These are phyloP conservation scores for Colistium nudipinnis DNA, from an alignment of 2,113 vertebrate genomes.

Conservation along the genomic window DNA sequence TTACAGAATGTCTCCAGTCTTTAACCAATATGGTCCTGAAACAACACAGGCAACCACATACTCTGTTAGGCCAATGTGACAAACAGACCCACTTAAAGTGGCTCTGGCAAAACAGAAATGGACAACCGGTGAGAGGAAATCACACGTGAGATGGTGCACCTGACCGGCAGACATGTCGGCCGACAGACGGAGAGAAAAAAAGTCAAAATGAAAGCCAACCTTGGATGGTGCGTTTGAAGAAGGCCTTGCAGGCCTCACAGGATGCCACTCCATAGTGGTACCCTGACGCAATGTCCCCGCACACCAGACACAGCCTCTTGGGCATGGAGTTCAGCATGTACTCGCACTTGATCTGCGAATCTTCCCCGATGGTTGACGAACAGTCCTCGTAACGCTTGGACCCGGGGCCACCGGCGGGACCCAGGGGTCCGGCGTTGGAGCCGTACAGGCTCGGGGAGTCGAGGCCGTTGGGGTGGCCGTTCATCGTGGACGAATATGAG, in stretches of 20 bases:
- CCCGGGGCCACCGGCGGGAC: conserved; percentile 87
- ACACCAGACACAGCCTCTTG: conserved; percentile 99
- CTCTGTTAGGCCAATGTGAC: background rate
- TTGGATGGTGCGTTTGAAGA: conserved; percentile 99
- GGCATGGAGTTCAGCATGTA: conserved; percentile 99
- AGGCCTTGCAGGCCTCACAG: conserved; percentile 99
- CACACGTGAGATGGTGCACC: background rate
- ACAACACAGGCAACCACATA: background rate
- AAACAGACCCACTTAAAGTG: too few species aligned
- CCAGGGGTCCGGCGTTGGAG: conserved; percentile 87
- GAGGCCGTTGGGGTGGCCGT: conserved; percentile 98
- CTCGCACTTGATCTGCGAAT: conserved; percentile 99
- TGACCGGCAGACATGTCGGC: conserved; percentile 16
- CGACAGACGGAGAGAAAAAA: conserved; percentile 1
- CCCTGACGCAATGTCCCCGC: conserved; percentile 97
- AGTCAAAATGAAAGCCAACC: conserved; percentile 85
- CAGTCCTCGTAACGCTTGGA: conserved; percentile 98
- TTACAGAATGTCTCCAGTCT: background rate
- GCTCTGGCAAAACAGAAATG: background rate
- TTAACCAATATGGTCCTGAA: background rate
- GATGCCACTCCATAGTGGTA: conserved; percentile 99
- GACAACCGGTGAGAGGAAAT: background rate
- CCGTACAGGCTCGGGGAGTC: conserved; percentile 98
- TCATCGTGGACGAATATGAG: conserved; percentile 99
- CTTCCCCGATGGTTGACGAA: conserved; percentile 96